These are phyloP conservation scores for Gallinago media DNA, from an alignment of 2,113 vertebrate species.

Conservation along the genomic window DNA sequence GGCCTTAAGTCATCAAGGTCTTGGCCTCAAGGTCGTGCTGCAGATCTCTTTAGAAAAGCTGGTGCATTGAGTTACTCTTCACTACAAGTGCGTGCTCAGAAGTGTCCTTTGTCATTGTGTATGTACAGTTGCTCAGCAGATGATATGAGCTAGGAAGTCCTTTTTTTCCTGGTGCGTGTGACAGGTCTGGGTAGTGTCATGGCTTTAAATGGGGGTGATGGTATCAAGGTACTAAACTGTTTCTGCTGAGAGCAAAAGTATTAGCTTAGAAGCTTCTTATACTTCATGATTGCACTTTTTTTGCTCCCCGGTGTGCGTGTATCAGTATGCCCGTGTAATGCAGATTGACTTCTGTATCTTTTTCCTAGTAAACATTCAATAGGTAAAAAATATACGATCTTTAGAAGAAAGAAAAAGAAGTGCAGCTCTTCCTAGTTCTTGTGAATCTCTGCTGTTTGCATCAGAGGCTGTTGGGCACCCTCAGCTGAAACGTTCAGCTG, in stretches of 20 bases:
- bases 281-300: background rate
- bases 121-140: background rate
- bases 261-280: background rate
- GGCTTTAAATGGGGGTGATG: background rate
- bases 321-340: background rate
- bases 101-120: background rate
- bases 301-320: background rate
- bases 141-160: background rate
- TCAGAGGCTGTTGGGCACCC: background rate
- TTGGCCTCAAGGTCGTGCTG: slow-evolving; percentile 52
- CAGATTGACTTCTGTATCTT: background rate
- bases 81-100: background rate
- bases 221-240: background rate
- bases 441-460: background rate
- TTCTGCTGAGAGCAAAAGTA: background rate
- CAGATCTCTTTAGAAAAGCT: background rate
- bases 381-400: slow-evolving; percentile 13
- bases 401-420: background rate
- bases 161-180: background rate
- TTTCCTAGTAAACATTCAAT: background rate
- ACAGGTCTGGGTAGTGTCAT: background rate
- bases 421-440: background rate
- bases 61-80: background rate
- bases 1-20: background rate
- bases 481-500: background rate